Base-by-base conservation (phyloP, 1,140 invertebrate genomes). In the Meloidogyne chitwoodi region DNA sequence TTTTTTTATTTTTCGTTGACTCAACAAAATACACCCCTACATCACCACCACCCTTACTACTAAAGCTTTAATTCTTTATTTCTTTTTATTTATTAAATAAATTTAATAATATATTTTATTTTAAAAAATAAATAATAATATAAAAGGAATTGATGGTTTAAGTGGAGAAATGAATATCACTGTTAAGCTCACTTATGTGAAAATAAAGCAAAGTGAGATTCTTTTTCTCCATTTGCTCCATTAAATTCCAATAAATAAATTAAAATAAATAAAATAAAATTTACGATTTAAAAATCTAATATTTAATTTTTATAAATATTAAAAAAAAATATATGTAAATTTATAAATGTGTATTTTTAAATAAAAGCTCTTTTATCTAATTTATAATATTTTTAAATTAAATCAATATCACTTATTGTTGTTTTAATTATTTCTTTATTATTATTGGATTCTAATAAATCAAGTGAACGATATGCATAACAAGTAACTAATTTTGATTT, bases 391-490 rank as follows among this genome's bases (percentile, higher is more conserved):
- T 10, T 26, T 70, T 26, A 44, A 56, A 44, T 22, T 38, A 27
- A 48, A 70, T 34, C 24, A 71, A 71, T 22, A 62, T 31, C 48
- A 29, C 26, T 64, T 22, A 48, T 61, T 27, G 38, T 22, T 41
- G 62, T 27, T 61, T 12, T 71, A 3, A 64, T 34, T 29, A 26
- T 26, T 48, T 71, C 48, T 48, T 24, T 38, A 38, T 38, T 38
- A 31, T 31, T 31, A 31, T 31, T 48, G 5, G 14, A 48, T 48
- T 56, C 48, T n/a, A n/a, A n/a, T n/a, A 56, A 56, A 8, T 19
- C 48, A 2, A 78, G 22, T 6, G 77, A 75, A 11, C 75, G 63
- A 48, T 80, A 78, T 1, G 77, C 77, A 62, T 78, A 78, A 63
- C 77, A 78, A 16, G 77, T 78, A 34, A 78, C 70, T 72, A 63